These are phyloP conservation scores for Orbicella faveolata DNA, from an alignment of 64 coral and sea anemone species.

Conservation along the genomic window DNA sequence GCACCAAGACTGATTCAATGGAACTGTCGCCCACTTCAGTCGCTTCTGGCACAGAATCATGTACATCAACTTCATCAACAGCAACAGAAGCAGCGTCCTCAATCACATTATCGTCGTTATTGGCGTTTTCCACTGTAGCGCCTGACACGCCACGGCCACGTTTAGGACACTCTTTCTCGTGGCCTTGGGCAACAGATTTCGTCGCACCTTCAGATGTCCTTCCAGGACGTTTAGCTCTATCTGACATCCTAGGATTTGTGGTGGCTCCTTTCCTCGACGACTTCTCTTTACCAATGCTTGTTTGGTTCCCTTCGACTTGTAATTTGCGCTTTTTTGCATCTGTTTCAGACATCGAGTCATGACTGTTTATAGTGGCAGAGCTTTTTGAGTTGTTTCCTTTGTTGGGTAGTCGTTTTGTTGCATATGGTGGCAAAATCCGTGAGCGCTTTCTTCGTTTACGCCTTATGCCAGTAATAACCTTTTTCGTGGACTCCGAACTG, in stretches of 20 bases:
- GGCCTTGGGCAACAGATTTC: background rate
- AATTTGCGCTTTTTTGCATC: constrained; percentile 23
- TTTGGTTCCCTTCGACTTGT: background rate
- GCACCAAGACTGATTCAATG: background rate
- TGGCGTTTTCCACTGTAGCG: background rate
- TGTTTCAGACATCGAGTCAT: constrained; percentile 4
- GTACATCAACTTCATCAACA: background rate
- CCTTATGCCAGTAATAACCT: background rate
- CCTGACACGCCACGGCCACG: background rate
- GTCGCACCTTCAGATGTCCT: background rate
- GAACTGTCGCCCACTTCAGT: background rate
- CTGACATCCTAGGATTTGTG: background rate
- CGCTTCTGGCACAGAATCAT: background rate
- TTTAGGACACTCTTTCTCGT: background rate
- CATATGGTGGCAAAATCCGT: background rate
- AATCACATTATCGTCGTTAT: background rate
- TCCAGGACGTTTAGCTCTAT: background rate
- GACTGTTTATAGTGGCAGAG: background rate
- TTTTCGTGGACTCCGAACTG: background rate
- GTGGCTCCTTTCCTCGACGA: background rate
- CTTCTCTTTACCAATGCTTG: background rate
- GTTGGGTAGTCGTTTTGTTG: background rate
- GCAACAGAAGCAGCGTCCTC: background rate
- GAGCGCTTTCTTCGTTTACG: background rate
- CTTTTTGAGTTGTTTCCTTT: background rate